Evolutionary conservation across 2,113 vertebrate genomes (phyloP), one percentile per base, ranked within the genome.

Genomic region (Seriola dumerili): DNA sequence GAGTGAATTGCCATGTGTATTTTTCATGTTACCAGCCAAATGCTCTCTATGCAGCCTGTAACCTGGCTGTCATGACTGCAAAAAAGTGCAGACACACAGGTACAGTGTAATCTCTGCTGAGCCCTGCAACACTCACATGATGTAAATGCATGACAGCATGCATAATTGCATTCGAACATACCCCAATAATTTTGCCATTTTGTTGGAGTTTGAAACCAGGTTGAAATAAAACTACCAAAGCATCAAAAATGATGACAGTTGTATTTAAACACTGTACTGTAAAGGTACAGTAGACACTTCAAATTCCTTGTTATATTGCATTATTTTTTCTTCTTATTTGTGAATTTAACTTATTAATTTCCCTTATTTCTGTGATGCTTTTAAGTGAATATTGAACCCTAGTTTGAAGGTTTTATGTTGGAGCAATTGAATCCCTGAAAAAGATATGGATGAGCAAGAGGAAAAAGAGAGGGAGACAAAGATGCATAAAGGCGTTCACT

Each of bases 141-240:
- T 85, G 70, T 83, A 83, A 88, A 89, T 89, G 80, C 89, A 91
- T 52, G 52, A 80, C 82, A 85, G 85, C 87, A 91, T 93, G 84
- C 76, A 79, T 81, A 88, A 91, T 90, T 87, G 71, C 89, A 87
- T 92, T 90, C 89, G 82, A 42, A 86, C 86, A 92, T 86, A 93
- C 88, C 84, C 82, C 90, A 89, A 80, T 93, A 80, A 88, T 90
- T 88, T 88, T 87, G 80, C 70, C 80, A 75, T 84, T 83, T 91
- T 80, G 61, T 67, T 72, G 80, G 55, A 83, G 70, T 75, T 75
- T 77, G 50, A 75, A 77, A 78, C 23, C 63, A 85, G 48, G 73
- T 85, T 79, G 29, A 82, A 85, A 63, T 76, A 38, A 46, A 81
- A 55, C 17, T 25, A 76, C 19, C 11, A 66, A 76, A 64, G 34